Base-by-base conservation (phyloP, 2,888 invertebrate species). In the Lepidocyrtinus sp. region DNA sequence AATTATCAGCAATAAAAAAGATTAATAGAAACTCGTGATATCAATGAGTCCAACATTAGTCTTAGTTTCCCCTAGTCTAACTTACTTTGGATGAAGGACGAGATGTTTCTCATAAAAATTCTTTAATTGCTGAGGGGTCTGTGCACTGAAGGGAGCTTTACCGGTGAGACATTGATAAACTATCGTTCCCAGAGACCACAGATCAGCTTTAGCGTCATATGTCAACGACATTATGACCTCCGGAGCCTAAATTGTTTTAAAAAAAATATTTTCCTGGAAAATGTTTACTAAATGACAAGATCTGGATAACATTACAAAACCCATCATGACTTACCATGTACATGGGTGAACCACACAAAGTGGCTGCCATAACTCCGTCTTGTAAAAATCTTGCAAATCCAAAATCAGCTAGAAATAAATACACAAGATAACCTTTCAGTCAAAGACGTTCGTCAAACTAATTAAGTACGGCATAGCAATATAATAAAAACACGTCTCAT, bases 301-400 rank as follows among this genome's bases (percentile, higher is more conserved):
- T n/a, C n/a, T n/a, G n/a, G n/a, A n/a, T n/a, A n/a, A n/a, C n/a
- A n/a, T n/a, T n/a, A n/a, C n/a, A n/a, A n/a, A n/a, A n/a, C n/a
- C n/a, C n/a, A n/a, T n/a, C 55, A 50, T 12, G n/a, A 81, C 88
- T 91, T 90, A 96, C 97, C 99, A 99, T 99, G 89, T 99, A 99
- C 99, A 99, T 99, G 15, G 99, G 99, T 65, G 99, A 99, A 64
- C 99, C 99, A 90, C 99, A 99, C 59, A 99, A 91, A 36, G 99
- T 99, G 83, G 98, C 99, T 74, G 99, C 99, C 99, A 99, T 99
- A 74, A 97, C 98, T 83, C 99, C 99, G 89, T 99, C 99, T 90
- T 96, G 95, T 64, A 99, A 91, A 90, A 99, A 99, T 88, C 99
- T 92, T 72, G 99, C 99, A 90, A 99, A 99, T 69, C 99, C 99